Evolutionary conservation across 37 sponge, comb jelly and placozoan species (phyloP).

Genomic region (Amphimedon queenslandica): DNA sequence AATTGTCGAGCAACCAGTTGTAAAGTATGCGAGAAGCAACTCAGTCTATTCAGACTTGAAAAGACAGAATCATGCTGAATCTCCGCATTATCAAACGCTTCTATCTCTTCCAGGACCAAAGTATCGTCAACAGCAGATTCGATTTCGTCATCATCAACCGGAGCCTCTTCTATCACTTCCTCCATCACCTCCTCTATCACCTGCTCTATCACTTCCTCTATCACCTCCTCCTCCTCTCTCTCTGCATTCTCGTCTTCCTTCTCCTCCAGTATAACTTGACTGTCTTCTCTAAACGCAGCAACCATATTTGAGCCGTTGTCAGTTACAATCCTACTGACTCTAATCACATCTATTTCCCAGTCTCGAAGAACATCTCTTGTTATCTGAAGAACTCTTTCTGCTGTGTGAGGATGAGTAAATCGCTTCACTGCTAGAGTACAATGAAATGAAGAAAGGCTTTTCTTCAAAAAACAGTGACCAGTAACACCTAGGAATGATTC

Average conservation of each 20-base stretch:
- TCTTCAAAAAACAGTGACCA: conserved; percentile 10
- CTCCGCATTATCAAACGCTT: too few relatives aligned
- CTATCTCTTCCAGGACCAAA: neutral
- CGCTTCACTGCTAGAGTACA: neutral
- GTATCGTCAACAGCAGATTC: too few relatives aligned
- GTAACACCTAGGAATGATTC: conserved; percentile 25
- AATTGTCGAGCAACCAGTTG: conserved; percentile 4
- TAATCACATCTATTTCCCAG: neutral
- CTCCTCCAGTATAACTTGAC: neutral
- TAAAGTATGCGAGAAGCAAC: conserved; percentile 8
- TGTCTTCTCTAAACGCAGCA: neutral
- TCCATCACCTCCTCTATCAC: neutral
- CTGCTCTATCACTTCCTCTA: neutral
- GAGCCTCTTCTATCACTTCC: neutral
- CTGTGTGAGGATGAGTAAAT: neutral
- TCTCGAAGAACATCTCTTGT: neutral
- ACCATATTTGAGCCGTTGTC: conserved; percentile 1
- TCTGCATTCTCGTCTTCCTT: neutral
- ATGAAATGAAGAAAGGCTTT: neutral
- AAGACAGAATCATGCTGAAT: too few relatives aligned
- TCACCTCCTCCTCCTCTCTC: neutral
- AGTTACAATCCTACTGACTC: neutral
- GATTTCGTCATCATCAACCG: neutral
- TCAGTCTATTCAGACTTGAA: neutral
- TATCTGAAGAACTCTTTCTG: neutral